Percentiles rank a stretch among this genome's conserved stretches.
Evolutionary conservation across 2,888 invertebrate genomes (phyloP).

Genomic region (Nemotelus pantherinus): DNA sequence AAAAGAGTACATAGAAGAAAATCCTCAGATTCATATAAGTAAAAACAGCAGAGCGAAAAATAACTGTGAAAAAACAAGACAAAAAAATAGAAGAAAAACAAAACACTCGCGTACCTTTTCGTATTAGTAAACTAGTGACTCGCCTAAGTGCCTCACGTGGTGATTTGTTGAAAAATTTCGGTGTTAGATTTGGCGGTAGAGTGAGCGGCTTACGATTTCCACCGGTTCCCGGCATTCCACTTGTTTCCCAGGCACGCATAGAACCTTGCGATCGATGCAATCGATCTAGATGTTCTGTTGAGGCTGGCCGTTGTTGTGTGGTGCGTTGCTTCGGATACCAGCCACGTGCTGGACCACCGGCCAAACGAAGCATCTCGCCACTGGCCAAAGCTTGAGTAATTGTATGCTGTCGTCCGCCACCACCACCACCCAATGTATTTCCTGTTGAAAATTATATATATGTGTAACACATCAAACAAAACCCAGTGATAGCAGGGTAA

Average conservation of each 20-base stretch:
- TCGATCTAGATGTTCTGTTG: slow-evolving; percentile 86
- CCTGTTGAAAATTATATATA: slow-evolving; percentile 64
- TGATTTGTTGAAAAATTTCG: slow-evolving; percentile 89
- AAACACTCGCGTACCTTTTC: slow-evolving; percentile 73
- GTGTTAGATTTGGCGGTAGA: slow-evolving; percentile 87
- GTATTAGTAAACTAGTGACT: slow-evolving; percentile 88
- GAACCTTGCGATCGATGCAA: slow-evolving; percentile 65
- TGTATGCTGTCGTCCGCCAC: slow-evolving; percentile 67
- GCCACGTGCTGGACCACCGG: slow-evolving; percentile 84
- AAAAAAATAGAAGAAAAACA: slow-evolving; percentile 33
- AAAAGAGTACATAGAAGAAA: slow-evolving; percentile 3
- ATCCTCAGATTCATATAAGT: not conserved
- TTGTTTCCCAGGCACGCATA: slow-evolving; percentile 67
- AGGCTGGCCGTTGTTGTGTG: slow-evolving; percentile 80
- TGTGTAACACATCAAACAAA: no score
- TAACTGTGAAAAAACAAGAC: slow-evolving; percentile 9
- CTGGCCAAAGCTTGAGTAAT: slow-evolving; percentile 71
- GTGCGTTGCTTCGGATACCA: slow-evolving; percentile 81
- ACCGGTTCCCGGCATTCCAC: slow-evolving; percentile 61
- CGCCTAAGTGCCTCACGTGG: slow-evolving; percentile 86
- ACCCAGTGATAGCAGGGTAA: no score
- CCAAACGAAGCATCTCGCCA: slow-evolving; percentile 81
- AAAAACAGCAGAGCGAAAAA: slow-evolving; percentile 10
- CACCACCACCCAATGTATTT: slow-evolving; percentile 68
- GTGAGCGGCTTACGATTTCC: slow-evolving; percentile 80